Conservation (phyloP, 1,140 invertebrate genomes). For the Rhopalosiphum padi region DNA sequence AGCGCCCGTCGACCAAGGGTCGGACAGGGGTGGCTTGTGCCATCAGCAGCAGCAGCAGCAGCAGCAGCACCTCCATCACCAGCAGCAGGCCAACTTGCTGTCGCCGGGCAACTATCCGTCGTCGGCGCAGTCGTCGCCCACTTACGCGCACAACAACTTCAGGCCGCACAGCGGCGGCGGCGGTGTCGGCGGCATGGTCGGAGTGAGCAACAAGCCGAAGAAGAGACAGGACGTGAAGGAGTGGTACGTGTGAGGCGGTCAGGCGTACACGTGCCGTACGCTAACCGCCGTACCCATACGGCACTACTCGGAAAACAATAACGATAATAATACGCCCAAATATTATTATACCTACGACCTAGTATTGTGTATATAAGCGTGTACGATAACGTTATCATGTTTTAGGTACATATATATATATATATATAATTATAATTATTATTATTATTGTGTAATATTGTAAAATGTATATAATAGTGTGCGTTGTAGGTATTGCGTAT, state of each 20-base stretch:
- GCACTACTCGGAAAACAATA: background rate
- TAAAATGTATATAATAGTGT: background rate
- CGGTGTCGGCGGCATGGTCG: constrained; percentile 67
- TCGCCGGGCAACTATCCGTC: constrained; percentile 6
- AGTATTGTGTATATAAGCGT: background rate
- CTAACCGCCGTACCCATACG: background rate
- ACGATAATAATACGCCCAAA: background rate
- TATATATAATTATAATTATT: too few relatives aligned
- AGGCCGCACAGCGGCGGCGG: constrained; percentile 67
- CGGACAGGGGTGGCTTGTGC: constrained; percentile 9
- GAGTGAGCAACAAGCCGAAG: constrained; percentile 67
- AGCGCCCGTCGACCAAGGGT: constrained; percentile 61
- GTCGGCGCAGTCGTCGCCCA: constrained; percentile 26
- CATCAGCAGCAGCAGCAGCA: background rate
- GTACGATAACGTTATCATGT: background rate
- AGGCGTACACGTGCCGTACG: background rate
- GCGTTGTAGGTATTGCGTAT: background rate
- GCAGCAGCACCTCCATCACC: constrained; percentile 18
- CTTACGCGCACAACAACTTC: constrained; percentile 60
- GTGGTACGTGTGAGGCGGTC: constrained; percentile 81
- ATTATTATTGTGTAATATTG: background rate
- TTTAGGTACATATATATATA: background rate
- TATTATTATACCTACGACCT: background rate
- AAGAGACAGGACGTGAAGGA: constrained; percentile 90
- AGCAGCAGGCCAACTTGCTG: constrained; percentile 14